These are phyloP conservation scores for Bettongia penicillata DNA, from an alignment of 2,113 vertebrate species.

Conservation along the genomic window DNA sequence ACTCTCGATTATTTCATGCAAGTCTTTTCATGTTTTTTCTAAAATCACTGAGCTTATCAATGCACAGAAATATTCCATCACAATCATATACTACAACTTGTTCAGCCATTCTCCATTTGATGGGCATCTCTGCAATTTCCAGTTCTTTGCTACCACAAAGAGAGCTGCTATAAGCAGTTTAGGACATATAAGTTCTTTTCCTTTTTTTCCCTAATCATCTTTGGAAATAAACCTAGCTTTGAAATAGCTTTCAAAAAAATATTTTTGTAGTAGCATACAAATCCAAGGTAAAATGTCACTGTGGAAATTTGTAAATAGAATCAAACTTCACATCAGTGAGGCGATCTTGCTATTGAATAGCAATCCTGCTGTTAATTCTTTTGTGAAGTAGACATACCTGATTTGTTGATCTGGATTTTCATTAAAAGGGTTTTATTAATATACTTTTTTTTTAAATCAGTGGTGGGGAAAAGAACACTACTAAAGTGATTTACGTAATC, in stretches of 20 bases:
- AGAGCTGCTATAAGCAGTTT: no score
- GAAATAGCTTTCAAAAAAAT: background rate
- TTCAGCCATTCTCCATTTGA: no score
- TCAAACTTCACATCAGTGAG: background rate
- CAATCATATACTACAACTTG: background rate
- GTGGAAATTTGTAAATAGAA: conserved; percentile 10
- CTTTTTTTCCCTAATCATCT: no score
- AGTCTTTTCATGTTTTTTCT: no score
- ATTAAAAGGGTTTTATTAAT: background rate
- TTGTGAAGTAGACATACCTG: background rate
- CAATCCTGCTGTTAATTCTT: conserved; percentile 3
- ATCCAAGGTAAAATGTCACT: background rate
- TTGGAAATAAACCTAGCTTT: no score
- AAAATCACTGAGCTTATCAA: background rate
- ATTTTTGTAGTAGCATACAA: background rate
- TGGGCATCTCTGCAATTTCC: no score
- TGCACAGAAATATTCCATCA: background rate
- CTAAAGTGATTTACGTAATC: background rate
- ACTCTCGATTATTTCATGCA: no score
- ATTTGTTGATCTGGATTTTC: conserved; percentile 32
- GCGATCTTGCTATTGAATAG: background rate
- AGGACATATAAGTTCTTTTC: no score
- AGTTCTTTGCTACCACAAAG: no score
- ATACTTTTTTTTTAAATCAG: background rate
- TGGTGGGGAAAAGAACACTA: background rate